These are phyloP conservation scores for Ormyrus nitidulus DNA, from an alignment of 2,888 invertebrate species.

Conservation along the genomic window DNA sequence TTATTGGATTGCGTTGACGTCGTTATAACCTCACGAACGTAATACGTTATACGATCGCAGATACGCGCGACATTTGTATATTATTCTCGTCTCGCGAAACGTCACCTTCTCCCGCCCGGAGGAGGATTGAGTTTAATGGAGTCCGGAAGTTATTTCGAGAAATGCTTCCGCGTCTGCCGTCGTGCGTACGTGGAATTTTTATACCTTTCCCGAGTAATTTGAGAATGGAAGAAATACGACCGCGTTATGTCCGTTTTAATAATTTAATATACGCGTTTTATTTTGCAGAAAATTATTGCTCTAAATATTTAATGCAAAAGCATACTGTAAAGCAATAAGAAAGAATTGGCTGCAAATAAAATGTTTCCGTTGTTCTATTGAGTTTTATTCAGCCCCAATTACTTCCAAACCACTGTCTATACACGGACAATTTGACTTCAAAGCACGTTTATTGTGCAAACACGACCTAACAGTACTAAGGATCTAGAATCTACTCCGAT, in stretches of 20 bases:
- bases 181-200: slow-evolving; percentile 38
- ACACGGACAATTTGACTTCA: background rate
- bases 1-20: too few species aligned
- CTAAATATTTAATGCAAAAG: background rate
- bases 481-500: too few species aligned
- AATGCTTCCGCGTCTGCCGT: slow-evolving; percentile 18
- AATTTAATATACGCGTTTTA: too few species aligned
- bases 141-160: slow-evolving; percentile 53
- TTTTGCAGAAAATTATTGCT: too few species aligned
- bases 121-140: slow-evolving; percentile 53
- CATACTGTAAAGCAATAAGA: background rate
- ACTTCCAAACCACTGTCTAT: background rate
- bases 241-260: too few species aligned
- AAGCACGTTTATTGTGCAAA: too few species aligned
- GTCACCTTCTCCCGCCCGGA: slow-evolving; percentile 18
- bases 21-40: too few species aligned
- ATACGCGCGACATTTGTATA: slow-evolving; percentile 25
- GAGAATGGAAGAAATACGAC: slow-evolving; percentile 2
- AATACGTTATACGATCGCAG: background rate
- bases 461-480: too few species aligned
- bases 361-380: too few species aligned
- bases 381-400: too few species aligned
- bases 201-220: slow-evolving; percentile 4
- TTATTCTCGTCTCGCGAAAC: slow-evolving; percentile 32
- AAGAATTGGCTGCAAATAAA: too few species aligned